These are phyloP conservation scores for Drosophila anceps DNA, from an alignment of 2,888 invertebrate species.

Conservation along the genomic window DNA sequence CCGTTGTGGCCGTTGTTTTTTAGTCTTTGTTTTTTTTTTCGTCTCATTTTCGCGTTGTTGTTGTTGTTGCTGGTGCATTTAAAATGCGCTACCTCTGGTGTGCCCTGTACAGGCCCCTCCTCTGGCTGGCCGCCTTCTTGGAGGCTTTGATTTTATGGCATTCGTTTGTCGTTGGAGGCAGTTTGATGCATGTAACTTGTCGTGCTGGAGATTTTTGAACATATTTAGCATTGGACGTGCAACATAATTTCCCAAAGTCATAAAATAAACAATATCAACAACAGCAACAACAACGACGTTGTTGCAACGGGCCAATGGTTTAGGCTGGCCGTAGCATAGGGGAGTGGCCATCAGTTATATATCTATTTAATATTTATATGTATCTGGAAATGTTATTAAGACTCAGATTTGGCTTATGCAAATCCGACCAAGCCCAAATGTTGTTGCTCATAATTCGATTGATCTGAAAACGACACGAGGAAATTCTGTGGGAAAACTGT, in stretches of 20 bases:
- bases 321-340: conserved; percentile 23
- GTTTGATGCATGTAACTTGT: conserved; percentile 79
- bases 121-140: conserved; percentile 59
- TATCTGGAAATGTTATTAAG: conserved; percentile 39
- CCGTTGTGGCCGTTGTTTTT: conserved; percentile 32
- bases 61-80: conserved; percentile 42
- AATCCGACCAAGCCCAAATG: conserved; percentile 53
- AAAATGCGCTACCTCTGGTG: conserved; percentile 44
- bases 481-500: conserved; percentile 39
- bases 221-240: conserved; percentile 76
- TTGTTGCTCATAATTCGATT: conserved; percentile 45
- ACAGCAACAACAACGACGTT: conserved; percentile 11
- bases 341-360: conserved; percentile 54
- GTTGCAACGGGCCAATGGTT: conserved; percentile 30
- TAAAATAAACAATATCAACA: conserved; percentile 50
- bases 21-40: not conserved
- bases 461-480: conserved; percentile 2
- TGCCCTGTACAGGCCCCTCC: conserved; percentile 14
- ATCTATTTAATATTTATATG: conserved; percentile 44
- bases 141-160: conserved; percentile 73
- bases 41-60: conserved; percentile 17
- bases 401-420: conserved; percentile 47
- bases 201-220: conserved; percentile 73
- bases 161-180: conserved; percentile 70
- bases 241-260: conserved; percentile 68